These are phyloP conservation scores for Tamandua tetradactyla DNA, from an alignment of 2,797 vertebrate species.

Conservation along the genomic window DNA sequence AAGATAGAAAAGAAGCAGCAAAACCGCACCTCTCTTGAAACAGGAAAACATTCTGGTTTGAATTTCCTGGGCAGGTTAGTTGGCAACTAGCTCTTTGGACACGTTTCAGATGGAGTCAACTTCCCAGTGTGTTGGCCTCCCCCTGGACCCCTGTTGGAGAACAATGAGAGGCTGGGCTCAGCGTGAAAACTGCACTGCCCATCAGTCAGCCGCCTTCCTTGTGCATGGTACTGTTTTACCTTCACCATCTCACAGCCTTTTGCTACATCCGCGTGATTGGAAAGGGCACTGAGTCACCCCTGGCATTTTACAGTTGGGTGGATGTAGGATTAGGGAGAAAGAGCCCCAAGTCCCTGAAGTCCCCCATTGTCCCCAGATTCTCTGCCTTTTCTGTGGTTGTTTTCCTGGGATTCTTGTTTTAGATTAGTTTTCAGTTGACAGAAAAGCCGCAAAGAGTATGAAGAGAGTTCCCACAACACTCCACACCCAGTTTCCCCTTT, in stretches of 20 bases:
- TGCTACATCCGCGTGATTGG: not conserved
- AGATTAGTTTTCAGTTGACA: not conserved
- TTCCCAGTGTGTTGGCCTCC: constrained; percentile 48
- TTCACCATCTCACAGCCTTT: not conserved
- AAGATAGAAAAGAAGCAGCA: not conserved
- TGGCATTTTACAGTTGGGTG: not conserved
- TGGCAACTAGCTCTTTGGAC: constrained; percentile 45
- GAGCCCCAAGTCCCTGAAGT: not conserved
- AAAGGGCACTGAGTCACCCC: not conserved
- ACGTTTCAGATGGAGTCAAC: constrained; percentile 54
- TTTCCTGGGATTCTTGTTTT: not conserved
- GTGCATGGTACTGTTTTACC: not conserved
- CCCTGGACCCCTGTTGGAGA: not conserved
- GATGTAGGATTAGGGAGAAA: not conserved
- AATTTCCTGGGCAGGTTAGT: constrained; percentile 70
- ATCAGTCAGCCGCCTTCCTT: not conserved
- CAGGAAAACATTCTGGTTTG: constrained; percentile 63
- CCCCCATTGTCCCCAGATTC: accelerated
- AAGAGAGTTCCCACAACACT: not conserved
- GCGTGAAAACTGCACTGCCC: not conserved
- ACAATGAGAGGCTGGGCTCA: not conserved
- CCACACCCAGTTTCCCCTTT: not conserved
- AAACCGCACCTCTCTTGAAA: constrained; percentile 30
- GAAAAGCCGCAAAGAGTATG: not conserved
- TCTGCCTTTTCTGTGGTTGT: not conserved